Evolutionary conservation across 2,113 vertebrate species (phyloP).

Genomic region (Pluvianellus socialis): DNA sequence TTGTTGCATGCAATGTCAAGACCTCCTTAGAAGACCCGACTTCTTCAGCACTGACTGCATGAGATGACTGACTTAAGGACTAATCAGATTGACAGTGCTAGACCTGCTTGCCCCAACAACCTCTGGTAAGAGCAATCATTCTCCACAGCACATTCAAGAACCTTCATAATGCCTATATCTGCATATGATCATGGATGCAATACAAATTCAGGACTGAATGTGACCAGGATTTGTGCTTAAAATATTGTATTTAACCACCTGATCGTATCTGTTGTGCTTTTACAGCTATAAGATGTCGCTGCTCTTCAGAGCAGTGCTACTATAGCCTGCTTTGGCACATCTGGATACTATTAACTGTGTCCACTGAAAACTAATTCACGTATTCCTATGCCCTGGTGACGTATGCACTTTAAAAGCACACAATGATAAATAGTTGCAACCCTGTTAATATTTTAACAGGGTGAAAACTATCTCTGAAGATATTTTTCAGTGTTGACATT

Average conservation of each 20-base stretch:
- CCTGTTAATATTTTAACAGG: not conserved
- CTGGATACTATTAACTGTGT: not conserved
- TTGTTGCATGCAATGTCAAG: not conserved
- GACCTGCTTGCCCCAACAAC: not conserved
- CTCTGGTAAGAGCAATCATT: not conserved
- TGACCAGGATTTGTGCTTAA: not conserved
- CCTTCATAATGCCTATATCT: not conserved
- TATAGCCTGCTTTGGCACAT: not conserved
- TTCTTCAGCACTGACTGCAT: not conserved
- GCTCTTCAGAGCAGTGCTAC: not conserved
- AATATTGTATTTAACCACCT: not conserved
- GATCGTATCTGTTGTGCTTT: fast-evolving
- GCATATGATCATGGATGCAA: not conserved
- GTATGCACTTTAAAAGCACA: not conserved
- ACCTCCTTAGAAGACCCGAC: not conserved
- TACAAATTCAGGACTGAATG: not conserved
- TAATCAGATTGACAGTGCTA: not conserved
- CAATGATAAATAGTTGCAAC: not conserved
- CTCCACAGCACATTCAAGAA: not conserved
- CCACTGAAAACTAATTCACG: not conserved
- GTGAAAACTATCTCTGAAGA: not conserved
- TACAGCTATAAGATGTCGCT: not conserved
- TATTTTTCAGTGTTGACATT: not conserved
- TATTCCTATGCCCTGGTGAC: not conserved
- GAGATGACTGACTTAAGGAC: not conserved